phyloP scores from a whole-genome alignment of 1,140 invertebrate species.

The Nephila pilipes region DNA sequence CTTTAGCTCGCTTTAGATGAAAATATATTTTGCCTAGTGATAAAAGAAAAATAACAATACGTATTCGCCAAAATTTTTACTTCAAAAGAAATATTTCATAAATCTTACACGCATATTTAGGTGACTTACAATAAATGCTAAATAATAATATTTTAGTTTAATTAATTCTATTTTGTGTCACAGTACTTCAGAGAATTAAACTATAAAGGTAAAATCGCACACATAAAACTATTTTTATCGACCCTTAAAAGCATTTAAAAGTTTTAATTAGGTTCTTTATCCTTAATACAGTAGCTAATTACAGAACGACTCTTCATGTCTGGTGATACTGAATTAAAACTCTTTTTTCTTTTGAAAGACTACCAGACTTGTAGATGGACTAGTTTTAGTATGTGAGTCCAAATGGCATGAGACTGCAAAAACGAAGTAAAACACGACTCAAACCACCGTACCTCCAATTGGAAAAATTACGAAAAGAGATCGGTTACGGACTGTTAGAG shows the following conservation, averaged over 20 bases:
- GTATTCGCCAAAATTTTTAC: no score
- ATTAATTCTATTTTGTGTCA: no score
- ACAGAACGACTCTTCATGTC: background rate
- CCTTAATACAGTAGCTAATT: background rate
- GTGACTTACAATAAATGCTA: no score
- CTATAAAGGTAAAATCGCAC: no score
- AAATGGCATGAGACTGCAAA: background rate
- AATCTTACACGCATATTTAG: no score
- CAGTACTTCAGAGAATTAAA: no score
- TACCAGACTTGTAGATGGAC: background rate
- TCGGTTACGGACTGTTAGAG: slow-evolving; percentile 65
- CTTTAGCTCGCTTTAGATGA: no score
- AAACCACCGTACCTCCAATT: background rate
- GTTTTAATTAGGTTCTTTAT: background rate
- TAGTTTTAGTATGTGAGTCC: background rate
- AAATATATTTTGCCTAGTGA: no score
- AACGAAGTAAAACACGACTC: background rate
- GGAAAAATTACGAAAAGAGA: background rate
- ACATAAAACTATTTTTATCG: no score
- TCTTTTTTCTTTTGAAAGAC: background rate
- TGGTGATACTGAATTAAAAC: background rate
- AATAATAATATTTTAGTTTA: no score
- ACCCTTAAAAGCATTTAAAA: background rate
- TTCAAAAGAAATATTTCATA: no score
- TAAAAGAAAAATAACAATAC: no score